These are phyloP conservation scores for Adoxophyes honmai DNA, from an alignment of 1,140 invertebrate species.

Conservation along the genomic window DNA sequence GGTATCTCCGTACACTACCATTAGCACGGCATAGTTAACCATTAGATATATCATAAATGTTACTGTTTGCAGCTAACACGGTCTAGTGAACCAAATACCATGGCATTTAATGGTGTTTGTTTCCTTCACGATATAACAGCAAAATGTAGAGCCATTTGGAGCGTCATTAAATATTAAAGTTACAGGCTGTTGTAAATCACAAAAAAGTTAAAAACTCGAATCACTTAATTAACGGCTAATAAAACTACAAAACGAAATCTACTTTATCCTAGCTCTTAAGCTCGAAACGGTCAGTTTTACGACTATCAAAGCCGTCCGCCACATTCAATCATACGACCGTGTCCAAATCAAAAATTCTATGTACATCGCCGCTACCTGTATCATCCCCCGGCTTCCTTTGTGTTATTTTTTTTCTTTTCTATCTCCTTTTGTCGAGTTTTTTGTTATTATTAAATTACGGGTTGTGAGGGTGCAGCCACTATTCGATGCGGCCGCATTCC, in stretches of 20 bases:
- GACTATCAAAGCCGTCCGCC: slow-evolving; percentile 7
- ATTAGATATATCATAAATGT: slow-evolving; percentile 15
- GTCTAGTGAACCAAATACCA: slow-evolving; percentile 11
- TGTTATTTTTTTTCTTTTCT: slow-evolving; percentile 36
- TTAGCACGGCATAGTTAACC: slow-evolving; percentile 13
- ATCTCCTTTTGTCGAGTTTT: slow-evolving; percentile 50
- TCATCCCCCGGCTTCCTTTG: slow-evolving; percentile 56
- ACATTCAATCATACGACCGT: slow-evolving; percentile 12
- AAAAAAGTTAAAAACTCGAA: background rate
- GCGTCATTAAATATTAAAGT: no score
- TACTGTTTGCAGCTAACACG: background rate
- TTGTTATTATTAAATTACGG: slow-evolving; percentile 58
- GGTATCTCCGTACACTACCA: slow-evolving; percentile 6
- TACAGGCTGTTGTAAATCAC: no score
- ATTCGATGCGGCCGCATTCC: slow-evolving; percentile 65
- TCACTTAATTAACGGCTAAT: slow-evolving; percentile 9
- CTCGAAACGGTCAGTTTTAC: slow-evolving; percentile 11
- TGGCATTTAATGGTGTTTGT: background rate
- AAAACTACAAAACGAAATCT: slow-evolving; percentile 4
- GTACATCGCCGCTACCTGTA: slow-evolving; percentile 58
- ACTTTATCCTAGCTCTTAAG: background rate
- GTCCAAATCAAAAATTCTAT: slow-evolving; percentile 24
- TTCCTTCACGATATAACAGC: no score
- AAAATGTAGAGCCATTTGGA: no score
- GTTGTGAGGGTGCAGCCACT: slow-evolving; percentile 58